Evolutionary conservation across 2,888 invertebrate genomes (phyloP), one percentile per base, ranked within the genome.

Genomic region (Dasypogon diadema): DNA sequence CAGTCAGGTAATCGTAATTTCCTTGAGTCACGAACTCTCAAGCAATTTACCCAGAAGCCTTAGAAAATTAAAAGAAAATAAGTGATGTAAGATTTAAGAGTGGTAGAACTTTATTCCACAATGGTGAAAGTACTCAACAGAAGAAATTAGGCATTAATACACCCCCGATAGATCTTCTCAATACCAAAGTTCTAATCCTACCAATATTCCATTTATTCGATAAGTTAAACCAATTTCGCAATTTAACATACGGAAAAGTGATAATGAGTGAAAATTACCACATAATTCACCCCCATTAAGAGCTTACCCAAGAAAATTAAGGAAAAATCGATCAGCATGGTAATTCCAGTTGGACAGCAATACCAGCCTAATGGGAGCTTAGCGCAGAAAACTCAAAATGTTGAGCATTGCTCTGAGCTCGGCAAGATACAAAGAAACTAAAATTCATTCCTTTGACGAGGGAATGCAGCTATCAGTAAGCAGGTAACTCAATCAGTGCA

Each of bases 401-500:
- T 65, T 12, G 46, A 65, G 65, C 65, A 37, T 18, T 12, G 65
- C 65, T 18, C 65, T 34, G 37, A 6, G 37, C 63, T 18, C 65
- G 65, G 65, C 48, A 24, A 65, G 65, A 65, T 65, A 46, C 22
- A 46, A 65, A 46, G 24, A 42, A 65, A 65, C 42, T 21, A 65
- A 70, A 54, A 54, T 70, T 24, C 51, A 70, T 54, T 70, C 70
- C 34, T 54, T 51, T 21, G 70, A 26, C 34, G 46, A 48, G 34
- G 46, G 65, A 54, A 55, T 68, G 26, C 42, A 75, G 55, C 51
- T 70, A 54, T 51, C 70, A 70, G 70, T 54, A 70, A 70, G 70
- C 70, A 70, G 78, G 79, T 78, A 79, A 79, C 79, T 78, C 78
- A 79, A 79, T 79, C 79, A 78, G 79, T 77, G 76, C 77, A 77